A percentile compares a stretch with the other conserved stretches of the same genome.
phyloP scores from a whole-genome alignment of 2,797 vertebrate species.

The Hapalemur alaotrensis region DNA sequence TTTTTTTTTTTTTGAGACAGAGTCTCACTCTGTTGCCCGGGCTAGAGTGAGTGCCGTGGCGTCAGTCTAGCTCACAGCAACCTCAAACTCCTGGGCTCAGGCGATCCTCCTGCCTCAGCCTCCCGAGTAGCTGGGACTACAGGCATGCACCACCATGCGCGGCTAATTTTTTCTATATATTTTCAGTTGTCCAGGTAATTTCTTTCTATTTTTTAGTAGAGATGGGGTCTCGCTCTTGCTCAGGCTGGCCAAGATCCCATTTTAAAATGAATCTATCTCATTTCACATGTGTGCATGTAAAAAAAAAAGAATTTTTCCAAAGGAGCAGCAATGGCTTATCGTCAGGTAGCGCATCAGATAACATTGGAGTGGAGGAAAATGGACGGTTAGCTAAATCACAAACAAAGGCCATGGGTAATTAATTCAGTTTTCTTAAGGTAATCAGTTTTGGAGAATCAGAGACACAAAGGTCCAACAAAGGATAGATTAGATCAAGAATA shows the following conservation, averaged over 20 bases:
- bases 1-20: no score
- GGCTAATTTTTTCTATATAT: no score
- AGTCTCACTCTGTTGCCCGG: no score
- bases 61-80: no score
- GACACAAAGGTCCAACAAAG: neutral
- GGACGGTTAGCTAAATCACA: neutral
- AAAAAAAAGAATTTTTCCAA: neutral
- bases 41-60: no score
- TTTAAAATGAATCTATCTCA: neutral
- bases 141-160: no score
- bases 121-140: no score
- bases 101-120: no score
- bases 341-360: neutral
- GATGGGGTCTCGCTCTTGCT: no score
- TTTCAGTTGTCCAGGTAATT: no score
- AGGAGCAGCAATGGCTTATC: neutral
- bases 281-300: neutral
- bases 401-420: neutral
- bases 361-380: slow-evolving; percentile 6
- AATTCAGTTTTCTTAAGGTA: slow-evolving; percentile 42
- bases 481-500: neutral
- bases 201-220: no score
- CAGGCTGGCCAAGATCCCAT: neutral
- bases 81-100: no score
- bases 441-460: slow-evolving; percentile 40